Base-by-base conservation (phyloP, 1,140 invertebrate species). In the Dysdera silvatica region DNA sequence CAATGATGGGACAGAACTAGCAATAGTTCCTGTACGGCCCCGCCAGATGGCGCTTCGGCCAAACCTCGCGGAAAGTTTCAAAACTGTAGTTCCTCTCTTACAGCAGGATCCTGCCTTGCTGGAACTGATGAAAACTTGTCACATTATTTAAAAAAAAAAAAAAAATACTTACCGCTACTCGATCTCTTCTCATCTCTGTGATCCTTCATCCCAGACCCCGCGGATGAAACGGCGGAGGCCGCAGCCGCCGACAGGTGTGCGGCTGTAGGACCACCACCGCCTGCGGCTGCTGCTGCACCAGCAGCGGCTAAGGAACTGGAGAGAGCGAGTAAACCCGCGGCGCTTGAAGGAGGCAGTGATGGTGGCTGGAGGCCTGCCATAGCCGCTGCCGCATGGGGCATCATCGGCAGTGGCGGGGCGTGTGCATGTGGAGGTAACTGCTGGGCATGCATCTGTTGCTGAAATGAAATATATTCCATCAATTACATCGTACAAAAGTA, bases 381-480 rank as follows among this genome's bases (percentile, higher is more conserved):
- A 28, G 71, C 71, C 12, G 68, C 65, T 20, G 72, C 69, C 43
- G 73, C 70, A 52, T 88, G 88, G 26, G 87, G 86, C 31, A 77
- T 78, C 80, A 85, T 84, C 14, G 83, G 82, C 20, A 85, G 79
- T 61, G 86, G 80, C 18, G 82, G 82, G 24, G 80, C 85, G 70
- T 91, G 88, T 2, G 87, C 84, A 68, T 87, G 85, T 6, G 69
- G 68, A 18, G 70, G 67, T 23, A 88, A 88, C 64, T 93, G 72
- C 75, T 92, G 88, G 72, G 90, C 85, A 7, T 90, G 89, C 71
- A 94, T 90, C 88, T 94, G 91, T 79, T 93, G 89, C 76, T 91
- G 89, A 61, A 69, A 74, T 57, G 69, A 63, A 49, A 51, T 14
- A 41, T 14, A 37, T 53, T 37, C n/a, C 12, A 53, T 4, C 32